phyloP scores from a whole-genome alignment of 2,888 invertebrate genomes.

The Drosophila lacicola region DNA sequence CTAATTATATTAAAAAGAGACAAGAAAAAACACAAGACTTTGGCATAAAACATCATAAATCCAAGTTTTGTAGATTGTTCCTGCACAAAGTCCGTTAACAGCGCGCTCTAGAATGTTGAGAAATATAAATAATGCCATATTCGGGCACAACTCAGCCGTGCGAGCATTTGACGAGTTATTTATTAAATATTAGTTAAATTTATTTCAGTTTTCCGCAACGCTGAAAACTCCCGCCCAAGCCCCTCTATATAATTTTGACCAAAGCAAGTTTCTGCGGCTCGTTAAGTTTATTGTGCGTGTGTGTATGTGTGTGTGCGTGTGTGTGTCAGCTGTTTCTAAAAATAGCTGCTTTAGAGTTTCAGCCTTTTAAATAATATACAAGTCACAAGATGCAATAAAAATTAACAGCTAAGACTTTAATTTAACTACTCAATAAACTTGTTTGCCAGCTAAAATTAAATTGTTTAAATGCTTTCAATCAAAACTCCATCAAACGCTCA shows the following conservation, averaged over 20 bases:
- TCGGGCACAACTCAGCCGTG: slow-evolving; percentile 32
- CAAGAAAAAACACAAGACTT: background rate
- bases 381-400: slow-evolving; percentile 24
- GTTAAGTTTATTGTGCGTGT: slow-evolving; percentile 18
- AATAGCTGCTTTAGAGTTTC: slow-evolving; percentile 32
- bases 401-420: slow-evolving; percentile 4
- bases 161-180: slow-evolving; percentile 52
- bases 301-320: background rate
- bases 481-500: slow-evolving; percentile 3
- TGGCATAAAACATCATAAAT: background rate
- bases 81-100: slow-evolving; percentile 8
- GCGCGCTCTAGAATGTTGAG: slow-evolving; percentile 10
- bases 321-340: slow-evolving; percentile 28
- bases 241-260: background rate
- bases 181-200: slow-evolving; percentile 55
- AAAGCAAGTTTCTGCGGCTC: slow-evolving; percentile 37
- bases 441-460: slow-evolving; percentile 10
- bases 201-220: slow-evolving; percentile 66
- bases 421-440: slow-evolving; percentile 16
- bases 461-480: slow-evolving; percentile 9
- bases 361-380: slow-evolving; percentile 21
- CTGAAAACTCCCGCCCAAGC: slow-evolving; percentile 1
- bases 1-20: slow-evolving; percentile 44
- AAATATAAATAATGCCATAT: slow-evolving; percentile 40
- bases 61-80: slow-evolving; percentile 2